Conservation (phyloP, 2,797 vertebrate species). For the Pseudocheirus occidentalis region DNA sequence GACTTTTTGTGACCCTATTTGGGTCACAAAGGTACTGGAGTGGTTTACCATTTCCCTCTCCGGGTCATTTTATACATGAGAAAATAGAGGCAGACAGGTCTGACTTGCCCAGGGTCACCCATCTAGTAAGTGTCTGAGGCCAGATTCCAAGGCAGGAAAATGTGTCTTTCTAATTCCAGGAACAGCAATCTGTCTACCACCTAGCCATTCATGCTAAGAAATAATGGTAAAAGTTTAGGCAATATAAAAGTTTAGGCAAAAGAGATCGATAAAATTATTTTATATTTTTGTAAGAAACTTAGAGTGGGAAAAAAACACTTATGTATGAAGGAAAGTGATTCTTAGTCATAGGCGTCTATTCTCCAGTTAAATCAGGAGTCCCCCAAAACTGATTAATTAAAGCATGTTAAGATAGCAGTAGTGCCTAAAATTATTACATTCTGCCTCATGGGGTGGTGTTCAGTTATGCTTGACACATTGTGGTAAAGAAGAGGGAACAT, state of each 20-base stretch:
- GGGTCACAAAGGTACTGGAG: background rate
- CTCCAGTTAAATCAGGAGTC: background rate
- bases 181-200: rapidly evolving
- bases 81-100: background rate
- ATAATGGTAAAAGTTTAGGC: background rate
- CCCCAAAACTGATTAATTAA: background rate
- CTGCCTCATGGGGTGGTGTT: background rate
- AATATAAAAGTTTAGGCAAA: background rate
- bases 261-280: background rate
- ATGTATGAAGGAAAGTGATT: background rate
- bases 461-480: background rate
- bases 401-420: background rate
- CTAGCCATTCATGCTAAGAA: background rate
- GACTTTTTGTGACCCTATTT: background rate
- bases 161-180: background rate
- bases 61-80: background rate
- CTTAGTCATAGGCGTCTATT: background rate
- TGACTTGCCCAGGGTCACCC: background rate
- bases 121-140: background rate
- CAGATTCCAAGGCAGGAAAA: background rate
- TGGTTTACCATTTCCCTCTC: background rate
- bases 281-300: background rate
- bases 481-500: background rate
- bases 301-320: background rate
- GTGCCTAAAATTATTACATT: background rate